Evolutionary conservation across 2,797 vertebrate genomes (phyloP).

Genomic region (Rhodeus uyekii): DNA sequence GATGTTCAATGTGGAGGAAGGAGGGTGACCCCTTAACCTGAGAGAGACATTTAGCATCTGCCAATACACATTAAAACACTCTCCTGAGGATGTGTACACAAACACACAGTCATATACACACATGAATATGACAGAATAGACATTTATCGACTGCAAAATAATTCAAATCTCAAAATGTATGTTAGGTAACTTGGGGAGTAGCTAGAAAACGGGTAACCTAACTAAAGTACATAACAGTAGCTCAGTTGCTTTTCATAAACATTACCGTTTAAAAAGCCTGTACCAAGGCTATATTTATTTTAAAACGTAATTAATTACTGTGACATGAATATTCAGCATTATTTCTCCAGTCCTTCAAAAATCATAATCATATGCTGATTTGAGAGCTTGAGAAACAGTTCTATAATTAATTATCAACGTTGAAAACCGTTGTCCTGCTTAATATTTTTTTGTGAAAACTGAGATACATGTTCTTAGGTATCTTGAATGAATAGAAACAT

Average conservation of each 20-base stretch:
- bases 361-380: neutral
- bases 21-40: conserved; percentile 1
- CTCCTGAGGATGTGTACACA: conserved; percentile 6
- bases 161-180: neutral
- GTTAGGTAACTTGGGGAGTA: neutral
- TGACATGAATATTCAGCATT: neutral
- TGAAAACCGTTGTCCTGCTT: neutral
- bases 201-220: neutral
- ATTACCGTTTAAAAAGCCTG: neutral
- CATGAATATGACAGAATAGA: neutral
- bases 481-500: neutral
- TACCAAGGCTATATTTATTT: neutral
- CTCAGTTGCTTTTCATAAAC: neutral
- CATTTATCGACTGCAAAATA: neutral
- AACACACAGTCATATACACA: neutral
- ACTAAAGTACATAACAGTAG: neutral
- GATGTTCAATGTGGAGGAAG: conserved; percentile 40
- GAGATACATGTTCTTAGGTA: neutral
- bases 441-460: neutral
- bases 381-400: neutral
- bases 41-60: conserved; percentile 47
- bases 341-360: neutral
- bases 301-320: neutral
- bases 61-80: conserved; percentile 24
- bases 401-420: neutral